phyloP scores from a whole-genome alignment of 2,797 vertebrate genomes.

The Novumbra hubbsi region DNA sequence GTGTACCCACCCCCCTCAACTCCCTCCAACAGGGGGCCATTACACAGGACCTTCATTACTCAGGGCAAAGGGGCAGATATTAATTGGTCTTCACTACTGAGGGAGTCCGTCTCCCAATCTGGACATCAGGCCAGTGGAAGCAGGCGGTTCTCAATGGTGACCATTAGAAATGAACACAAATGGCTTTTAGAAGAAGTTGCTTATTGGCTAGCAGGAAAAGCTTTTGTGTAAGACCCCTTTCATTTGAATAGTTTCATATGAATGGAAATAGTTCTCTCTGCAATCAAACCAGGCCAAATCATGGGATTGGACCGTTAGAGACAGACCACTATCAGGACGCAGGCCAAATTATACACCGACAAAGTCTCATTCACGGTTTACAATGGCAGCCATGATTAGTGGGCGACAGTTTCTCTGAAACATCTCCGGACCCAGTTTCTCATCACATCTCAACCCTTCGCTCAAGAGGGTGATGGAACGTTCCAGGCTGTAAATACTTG shows the following conservation, averaged over 20 bases:
- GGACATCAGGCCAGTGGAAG: not conserved
- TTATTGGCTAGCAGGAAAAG: not conserved
- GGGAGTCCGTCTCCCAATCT: not conserved
- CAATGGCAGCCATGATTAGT: not conserved
- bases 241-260: not conserved
- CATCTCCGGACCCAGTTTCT: not conserved
- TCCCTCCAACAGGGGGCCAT: not conserved
- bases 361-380: not conserved
- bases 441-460: not conserved
- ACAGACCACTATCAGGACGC: not conserved
- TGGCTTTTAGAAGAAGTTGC: not conserved
- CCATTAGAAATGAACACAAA: not conserved
- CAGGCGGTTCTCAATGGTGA: not conserved
- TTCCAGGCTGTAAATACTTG: not conserved
- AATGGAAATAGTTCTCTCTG: not conserved
- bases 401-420: not conserved
- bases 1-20: constrained; percentile 1
- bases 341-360: not conserved
- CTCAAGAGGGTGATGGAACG: not conserved
- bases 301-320: not conserved
- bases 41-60: not conserved
- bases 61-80: not conserved
- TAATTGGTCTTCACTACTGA: not conserved
- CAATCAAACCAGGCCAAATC: not conserved
- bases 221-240: not conserved